A percentile compares a stretch with the other conserved stretches of the same genome.
phyloP scores from a whole-genome alignment of 2,797 vertebrate species.

The Acrossocheilus fasciatus region DNA sequence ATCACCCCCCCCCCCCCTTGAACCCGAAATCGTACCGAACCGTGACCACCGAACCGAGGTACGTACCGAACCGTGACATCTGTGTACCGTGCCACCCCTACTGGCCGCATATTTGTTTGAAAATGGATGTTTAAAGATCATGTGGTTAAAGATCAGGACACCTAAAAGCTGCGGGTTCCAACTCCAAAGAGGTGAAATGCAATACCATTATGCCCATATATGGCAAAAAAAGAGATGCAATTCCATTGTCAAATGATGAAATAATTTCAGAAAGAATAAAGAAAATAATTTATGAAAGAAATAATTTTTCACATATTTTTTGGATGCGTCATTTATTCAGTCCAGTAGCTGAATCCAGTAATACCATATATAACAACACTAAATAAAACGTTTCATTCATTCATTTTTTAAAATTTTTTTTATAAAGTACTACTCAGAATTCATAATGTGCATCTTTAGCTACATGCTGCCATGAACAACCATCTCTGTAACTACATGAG shows the following conservation, averaged over 20 bases:
- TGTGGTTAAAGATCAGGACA: background rate
- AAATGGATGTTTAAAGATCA: slow-evolving; percentile 56
- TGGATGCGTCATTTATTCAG: background rate
- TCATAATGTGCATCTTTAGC: background rate
- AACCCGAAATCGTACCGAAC: no score
- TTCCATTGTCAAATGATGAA: background rate
- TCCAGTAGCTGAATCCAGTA: background rate
- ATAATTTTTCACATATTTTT: background rate
- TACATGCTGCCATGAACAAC: background rate
- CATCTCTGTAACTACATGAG: background rate
- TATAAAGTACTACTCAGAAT: background rate
- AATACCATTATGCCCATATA: background rate
- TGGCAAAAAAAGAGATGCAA: background rate
- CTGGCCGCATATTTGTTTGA: slow-evolving; percentile 73
- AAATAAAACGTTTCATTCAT: background rate
- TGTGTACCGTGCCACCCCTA: slow-evolving; percentile 8
- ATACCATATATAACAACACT: background rate
- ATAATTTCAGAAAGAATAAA: background rate
- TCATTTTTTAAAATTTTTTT: background rate
- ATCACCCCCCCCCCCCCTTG: no score
- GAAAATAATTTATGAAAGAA: background rate
- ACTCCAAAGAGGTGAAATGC: background rate
- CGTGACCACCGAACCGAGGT: no score
- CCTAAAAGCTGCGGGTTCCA: background rate
- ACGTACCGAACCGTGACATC: no score